Evolutionary conservation across 1,140 invertebrate genomes (phyloP), one percentile per base, ranked within the genome.

Genomic region (Lanistes nyassanus): DNA sequence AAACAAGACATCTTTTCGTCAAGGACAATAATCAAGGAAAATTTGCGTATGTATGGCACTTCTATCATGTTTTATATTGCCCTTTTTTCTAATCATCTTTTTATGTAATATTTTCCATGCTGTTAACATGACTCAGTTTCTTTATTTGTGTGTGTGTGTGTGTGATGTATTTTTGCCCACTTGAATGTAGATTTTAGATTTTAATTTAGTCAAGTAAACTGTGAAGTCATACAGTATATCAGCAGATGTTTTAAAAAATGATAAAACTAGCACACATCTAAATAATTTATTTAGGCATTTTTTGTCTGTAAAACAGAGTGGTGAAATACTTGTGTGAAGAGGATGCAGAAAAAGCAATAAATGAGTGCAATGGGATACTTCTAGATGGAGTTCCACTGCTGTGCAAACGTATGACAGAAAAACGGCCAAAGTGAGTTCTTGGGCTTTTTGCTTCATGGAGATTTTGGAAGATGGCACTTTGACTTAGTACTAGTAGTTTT

Each of bases 311-410:
- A 70, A 65, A 5, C 58, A 81, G 80, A n/a, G 75, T 77, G 65
- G 75, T 81, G 13, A 79, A 79, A n/a, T 81, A 77, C 62, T 56
- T 79, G 39, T 79, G 75, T 39, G 80, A 81, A 56, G 72, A 72
- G 21, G 80, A 81, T 76, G 80, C 80, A 31, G 74, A 81, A 7
- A 74, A 74, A 29, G 80, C 80, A n/a, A 62, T 75, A 19, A 53
- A 34, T 23, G 77, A 81, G 34, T 42, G 69, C 7, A 74, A 81
- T 76, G 77, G 76, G 9, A 51, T 70, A 29, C 65, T 76, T 58
- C 39, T 77, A 1, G 76, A 77, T 37, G 74, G 76, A 21, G 58
- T 58, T 21, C 74, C 60, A n/a, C n/a, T 81, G 11, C 19, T 73
- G 23, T 76, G 77, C 19, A 62, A 70, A 26, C 62, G 77, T 65